A percentile compares a stretch with the other conserved stretches of the same genome.
Evolutionary conservation across 2,797 vertebrate genomes (phyloP).

Genomic region (Xerus rutilus): DNA sequence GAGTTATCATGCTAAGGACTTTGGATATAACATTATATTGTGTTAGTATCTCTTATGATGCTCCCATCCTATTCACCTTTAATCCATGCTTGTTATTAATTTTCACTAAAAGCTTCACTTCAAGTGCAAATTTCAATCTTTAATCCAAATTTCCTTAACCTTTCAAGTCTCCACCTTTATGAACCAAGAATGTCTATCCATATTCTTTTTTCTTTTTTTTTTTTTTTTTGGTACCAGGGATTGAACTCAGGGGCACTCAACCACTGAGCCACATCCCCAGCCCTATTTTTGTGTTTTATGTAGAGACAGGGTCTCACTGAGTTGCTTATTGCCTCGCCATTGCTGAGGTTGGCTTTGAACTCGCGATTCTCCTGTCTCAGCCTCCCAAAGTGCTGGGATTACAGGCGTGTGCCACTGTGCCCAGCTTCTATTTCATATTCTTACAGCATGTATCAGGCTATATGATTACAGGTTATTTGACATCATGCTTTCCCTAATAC

Average conservation of each 20-base stretch:
- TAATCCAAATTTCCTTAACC: not conserved
- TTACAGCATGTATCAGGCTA: not conserved
- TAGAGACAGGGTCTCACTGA: no score
- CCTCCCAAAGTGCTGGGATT: no score
- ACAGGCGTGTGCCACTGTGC: no score
- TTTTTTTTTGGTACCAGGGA: no score
- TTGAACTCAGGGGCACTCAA: no score
- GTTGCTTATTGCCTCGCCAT: no score
- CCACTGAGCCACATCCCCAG: no score
- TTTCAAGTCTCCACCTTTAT: not conserved
- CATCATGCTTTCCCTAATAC: not conserved
- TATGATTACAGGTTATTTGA: not conserved
- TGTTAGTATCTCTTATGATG: not conserved
- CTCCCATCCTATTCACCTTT: not conserved
- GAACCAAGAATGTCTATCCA: not conserved
- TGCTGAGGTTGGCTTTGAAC: no score
- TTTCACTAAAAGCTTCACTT: not conserved
- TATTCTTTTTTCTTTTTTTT: no score
- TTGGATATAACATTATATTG: not conserved
- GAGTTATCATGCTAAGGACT: not conserved
- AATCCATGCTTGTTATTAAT: not conserved
- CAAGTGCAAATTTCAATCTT: not conserved
- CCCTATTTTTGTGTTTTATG: no score
- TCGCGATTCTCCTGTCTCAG: no score
- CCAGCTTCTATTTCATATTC: not conserved